Percentiles rank a stretch among this genome's conserved stretches.
These are phyloP conservation scores for Caligus rogercresseyi DNA, from an alignment of 1,140 invertebrate genomes.

Conservation along the genomic window DNA sequence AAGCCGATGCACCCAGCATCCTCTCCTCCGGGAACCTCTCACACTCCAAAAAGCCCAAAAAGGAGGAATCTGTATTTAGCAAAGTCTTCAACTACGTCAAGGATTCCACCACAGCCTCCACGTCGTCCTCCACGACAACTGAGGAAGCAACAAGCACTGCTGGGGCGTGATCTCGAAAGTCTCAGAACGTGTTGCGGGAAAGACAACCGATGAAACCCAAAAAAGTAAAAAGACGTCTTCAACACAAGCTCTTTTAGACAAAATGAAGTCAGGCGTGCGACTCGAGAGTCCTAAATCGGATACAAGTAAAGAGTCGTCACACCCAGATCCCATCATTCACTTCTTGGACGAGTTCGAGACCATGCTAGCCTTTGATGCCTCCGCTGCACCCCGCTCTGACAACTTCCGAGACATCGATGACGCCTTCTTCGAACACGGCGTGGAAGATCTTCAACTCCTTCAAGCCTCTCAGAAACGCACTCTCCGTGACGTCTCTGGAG, in stretches of 20 bases:
- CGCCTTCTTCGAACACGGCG: conserved; percentile 2
- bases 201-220: background rate
- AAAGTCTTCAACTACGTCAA: background rate
- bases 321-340: background rate
- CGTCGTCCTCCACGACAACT: background rate
- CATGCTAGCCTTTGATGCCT: background rate
- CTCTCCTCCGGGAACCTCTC: background rate
- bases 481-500: background rate
- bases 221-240: background rate
- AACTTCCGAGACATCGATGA: background rate
- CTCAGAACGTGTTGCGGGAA: background rate
- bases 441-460: background rate
- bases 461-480: background rate
- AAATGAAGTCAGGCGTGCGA: background rate
- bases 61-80: background rate
- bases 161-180: background rate
- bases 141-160: background rate
- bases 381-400: background rate
- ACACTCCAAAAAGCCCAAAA: background rate
- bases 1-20: background rate
- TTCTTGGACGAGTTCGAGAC: background rate
- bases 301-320: background rate
- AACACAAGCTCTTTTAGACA: background rate
- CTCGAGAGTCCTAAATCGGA: background rate
- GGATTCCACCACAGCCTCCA: background rate